Conservation (phyloP, 2,797 vertebrate species). For the Anguilla obscura region DNA sequence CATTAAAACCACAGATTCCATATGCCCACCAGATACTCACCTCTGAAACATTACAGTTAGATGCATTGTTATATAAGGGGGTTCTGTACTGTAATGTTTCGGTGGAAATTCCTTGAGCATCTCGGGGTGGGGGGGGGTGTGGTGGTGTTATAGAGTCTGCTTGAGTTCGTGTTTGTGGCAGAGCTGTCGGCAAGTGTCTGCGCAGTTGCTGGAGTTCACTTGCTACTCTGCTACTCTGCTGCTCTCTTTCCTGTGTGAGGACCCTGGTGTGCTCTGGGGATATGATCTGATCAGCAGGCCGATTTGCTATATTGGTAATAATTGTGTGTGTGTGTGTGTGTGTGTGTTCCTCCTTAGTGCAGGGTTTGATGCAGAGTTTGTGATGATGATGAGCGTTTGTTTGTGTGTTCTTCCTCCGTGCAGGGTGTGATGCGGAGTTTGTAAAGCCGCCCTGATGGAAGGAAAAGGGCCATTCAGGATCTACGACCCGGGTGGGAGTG, state of each 20-base stretch:
- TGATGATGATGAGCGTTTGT: background rate
- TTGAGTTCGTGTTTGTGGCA: background rate
- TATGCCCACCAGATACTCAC: background rate
- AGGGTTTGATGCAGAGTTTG: background rate
- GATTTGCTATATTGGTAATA: background rate
- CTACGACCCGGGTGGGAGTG: constrained; percentile 90
- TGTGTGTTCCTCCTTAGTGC: background rate
- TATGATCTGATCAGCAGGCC: background rate
- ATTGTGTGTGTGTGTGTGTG: background rate
- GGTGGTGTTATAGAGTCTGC: too few relatives aligned
- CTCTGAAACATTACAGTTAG: background rate
- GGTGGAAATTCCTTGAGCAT: too few relatives aligned
- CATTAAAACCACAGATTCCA: background rate
- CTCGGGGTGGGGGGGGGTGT: too few relatives aligned
- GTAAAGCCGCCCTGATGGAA: constrained; percentile 80
- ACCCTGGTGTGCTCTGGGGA: background rate
- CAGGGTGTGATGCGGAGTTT: constrained; percentile 63
- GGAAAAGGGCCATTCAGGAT: constrained; percentile 94
- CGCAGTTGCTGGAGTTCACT: background rate
- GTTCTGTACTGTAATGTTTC: background rate
- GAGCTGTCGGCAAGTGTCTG: background rate
- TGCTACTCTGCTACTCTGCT: background rate
- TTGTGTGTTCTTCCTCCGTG: background rate
- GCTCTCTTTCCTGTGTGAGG: background rate
- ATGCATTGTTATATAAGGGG: background rate